Evolutionary conservation across 2,888 invertebrate genomes (phyloP).

Genomic region (Cybosia mesomella): DNA sequence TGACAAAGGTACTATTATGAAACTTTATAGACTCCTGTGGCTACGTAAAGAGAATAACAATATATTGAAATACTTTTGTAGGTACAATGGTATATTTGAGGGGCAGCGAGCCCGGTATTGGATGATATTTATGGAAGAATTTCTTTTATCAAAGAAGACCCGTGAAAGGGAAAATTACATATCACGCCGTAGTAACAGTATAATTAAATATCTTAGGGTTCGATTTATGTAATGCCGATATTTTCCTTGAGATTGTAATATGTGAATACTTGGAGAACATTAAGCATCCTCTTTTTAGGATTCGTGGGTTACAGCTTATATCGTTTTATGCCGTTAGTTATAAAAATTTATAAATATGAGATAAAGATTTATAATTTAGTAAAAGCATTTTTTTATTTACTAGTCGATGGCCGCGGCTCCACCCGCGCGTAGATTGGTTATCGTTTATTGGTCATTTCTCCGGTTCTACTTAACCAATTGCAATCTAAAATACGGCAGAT

Average conservation of each 20-base stretch:
- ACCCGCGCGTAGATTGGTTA: too few species aligned
- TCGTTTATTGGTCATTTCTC: too few species aligned
- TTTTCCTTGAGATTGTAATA: conserved; percentile 8
- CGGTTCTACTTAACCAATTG: too few species aligned
- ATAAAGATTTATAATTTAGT: too few species aligned
- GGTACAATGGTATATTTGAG: conserved; percentile 47
- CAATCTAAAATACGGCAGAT: too few species aligned
- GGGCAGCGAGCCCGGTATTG: conserved; percentile 40
- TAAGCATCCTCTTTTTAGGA: not conserved
- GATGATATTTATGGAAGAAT: conserved; percentile 47
- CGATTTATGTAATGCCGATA: conserved; percentile 11
- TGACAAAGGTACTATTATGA: conserved; percentile 55
- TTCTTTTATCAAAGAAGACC: conserved; percentile 45
- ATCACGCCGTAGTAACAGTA: conserved; percentile 26
- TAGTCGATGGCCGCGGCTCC: too few species aligned
- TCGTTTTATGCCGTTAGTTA: not conserved
- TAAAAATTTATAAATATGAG: not conserved
- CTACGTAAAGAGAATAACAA: conserved; percentile 57
- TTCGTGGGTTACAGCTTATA: not conserved
- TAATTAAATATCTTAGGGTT: conserved; percentile 26
- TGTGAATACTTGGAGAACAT: not conserved
- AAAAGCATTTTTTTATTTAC: too few species aligned
- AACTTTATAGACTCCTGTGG: conserved; percentile 56
- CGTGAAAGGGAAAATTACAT: conserved; percentile 36
- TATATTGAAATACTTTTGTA: conserved; percentile 52